These are phyloP conservation scores for Oxygymnocypris stewartii DNA, from an alignment of 2,113 vertebrate species.

Conservation along the genomic window DNA sequence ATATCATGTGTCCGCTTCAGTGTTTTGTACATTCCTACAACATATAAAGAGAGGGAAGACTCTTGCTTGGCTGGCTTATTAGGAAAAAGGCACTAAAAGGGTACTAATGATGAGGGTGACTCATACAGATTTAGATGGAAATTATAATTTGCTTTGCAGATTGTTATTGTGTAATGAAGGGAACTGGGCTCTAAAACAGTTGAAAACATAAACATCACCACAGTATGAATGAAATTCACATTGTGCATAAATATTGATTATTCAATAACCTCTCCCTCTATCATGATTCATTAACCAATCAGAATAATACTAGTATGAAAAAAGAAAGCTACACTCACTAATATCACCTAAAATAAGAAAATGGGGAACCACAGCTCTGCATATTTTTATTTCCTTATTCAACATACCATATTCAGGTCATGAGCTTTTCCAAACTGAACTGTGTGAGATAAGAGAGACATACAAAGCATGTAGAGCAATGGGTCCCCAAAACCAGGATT, in stretches of 20 bases:
- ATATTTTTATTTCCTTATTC: not conserved
- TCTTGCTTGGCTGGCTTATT: not conserved
- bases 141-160: slow-evolving; percentile 54
- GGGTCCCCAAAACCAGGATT: not conserved
- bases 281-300: not conserved
- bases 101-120: not conserved
- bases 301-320: not conserved
- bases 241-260: not conserved
- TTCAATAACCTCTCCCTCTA: not conserved
- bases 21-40: not conserved
- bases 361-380: not conserved
- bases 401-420: not conserved
- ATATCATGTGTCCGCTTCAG: not conserved
- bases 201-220: slow-evolving; percentile 59
- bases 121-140: not conserved
- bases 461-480: not conserved
- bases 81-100: not conserved
- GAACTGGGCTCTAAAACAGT: slow-evolving; percentile 34
- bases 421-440: not conserved
- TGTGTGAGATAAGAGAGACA: not conserved
- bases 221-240: slow-evolving; percentile 48
- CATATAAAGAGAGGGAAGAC: not conserved
- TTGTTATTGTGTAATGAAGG: slow-evolving; percentile 39
- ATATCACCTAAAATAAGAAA: not conserved
- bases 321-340: not conserved